Percentiles rank a stretch among this genome's conserved stretches.
These are phyloP conservation scores for Sphaerophoria rueppellii DNA, from an alignment of 2,888 invertebrate species.

Conservation along the genomic window DNA sequence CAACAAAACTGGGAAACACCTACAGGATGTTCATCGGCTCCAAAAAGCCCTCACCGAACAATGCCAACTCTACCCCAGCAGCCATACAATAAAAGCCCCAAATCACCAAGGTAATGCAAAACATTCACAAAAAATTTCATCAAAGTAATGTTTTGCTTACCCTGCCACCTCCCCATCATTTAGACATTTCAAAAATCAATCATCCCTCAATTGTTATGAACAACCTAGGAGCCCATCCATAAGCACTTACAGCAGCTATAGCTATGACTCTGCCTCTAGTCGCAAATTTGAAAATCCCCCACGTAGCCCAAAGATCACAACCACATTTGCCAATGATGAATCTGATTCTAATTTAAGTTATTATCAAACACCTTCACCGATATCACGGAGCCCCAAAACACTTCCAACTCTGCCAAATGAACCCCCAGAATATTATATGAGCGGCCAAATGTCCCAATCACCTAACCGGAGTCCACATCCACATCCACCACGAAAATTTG, in stretches of 20 bases:
- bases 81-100: slow-evolving; percentile 78
- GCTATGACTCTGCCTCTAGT: slow-evolving; percentile 74
- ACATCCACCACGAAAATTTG: slow-evolving; percentile 85
- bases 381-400: slow-evolving; percentile 75
- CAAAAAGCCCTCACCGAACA: slow-evolving; percentile 66
- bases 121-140: not conserved
- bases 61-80: slow-evolving; percentile 76
- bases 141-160: not conserved
- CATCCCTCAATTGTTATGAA: slow-evolving; percentile 63
- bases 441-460: slow-evolving; percentile 76
- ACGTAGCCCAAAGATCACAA: slow-evolving; percentile 81
- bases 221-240: slow-evolving; percentile 75
- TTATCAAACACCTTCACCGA: slow-evolving; percentile 80
- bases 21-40: slow-evolving; percentile 48
- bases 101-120: slow-evolving; percentile 79
- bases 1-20: slow-evolving; percentile 75
- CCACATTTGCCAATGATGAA: slow-evolving; percentile 80
- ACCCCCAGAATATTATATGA: slow-evolving; percentile 74
- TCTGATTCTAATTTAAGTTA: slow-evolving; percentile 78
- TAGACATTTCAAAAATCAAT: slow-evolving; percentile 69
- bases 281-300: slow-evolving; percentile 79
- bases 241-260: slow-evolving; percentile 75
- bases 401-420: slow-evolving; percentile 77
- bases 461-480: slow-evolving; percentile 84
- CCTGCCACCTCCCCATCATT: not conserved